Evolutionary conservation across 2,113 vertebrate genomes (phyloP).

Genomic region (Labrus mixtus): DNA sequence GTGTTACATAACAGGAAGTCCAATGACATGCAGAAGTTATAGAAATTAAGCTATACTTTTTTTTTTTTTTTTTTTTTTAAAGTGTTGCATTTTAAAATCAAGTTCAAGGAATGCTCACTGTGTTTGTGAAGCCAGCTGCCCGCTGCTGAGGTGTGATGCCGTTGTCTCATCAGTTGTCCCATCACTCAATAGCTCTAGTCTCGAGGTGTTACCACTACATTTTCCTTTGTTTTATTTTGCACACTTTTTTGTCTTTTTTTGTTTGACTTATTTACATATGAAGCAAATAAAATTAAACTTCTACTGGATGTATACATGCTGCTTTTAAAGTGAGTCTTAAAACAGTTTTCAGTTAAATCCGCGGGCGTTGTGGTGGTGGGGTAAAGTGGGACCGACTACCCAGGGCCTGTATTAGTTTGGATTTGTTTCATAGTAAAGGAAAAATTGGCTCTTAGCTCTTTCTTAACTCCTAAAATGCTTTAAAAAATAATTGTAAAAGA

Average conservation of each 20-base stretch:
- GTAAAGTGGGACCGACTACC: too few relatives aligned
- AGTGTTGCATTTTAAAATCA: conserved; percentile 10
- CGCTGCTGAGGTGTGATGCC: not conserved
- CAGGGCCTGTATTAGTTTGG: too few relatives aligned
- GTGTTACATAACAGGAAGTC: conserved; percentile 11
- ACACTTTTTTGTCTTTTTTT: not conserved
- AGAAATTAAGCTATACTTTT: not conserved
- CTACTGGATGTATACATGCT: not conserved
- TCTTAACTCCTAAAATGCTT: too few relatives aligned
- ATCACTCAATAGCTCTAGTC: not conserved
- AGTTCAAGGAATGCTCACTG: not conserved
- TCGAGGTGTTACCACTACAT: not conserved
- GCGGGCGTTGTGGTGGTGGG: too few relatives aligned
- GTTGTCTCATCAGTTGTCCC: not conserved
- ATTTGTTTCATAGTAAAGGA: too few relatives aligned
- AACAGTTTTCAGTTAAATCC: too few relatives aligned
- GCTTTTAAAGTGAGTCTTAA: not conserved
- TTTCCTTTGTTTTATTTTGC: not conserved
- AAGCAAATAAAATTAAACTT: not conserved
- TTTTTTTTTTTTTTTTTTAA: not conserved
- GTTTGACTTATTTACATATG: too few relatives aligned
- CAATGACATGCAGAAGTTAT: not conserved
- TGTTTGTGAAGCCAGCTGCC: conserved; percentile 26
- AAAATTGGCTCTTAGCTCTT: too few relatives aligned
- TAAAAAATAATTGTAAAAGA: too few relatives aligned